These are phyloP conservation scores for Botia almorhae DNA, from an alignment of 2,797 vertebrate genomes.

Conservation along the genomic window DNA sequence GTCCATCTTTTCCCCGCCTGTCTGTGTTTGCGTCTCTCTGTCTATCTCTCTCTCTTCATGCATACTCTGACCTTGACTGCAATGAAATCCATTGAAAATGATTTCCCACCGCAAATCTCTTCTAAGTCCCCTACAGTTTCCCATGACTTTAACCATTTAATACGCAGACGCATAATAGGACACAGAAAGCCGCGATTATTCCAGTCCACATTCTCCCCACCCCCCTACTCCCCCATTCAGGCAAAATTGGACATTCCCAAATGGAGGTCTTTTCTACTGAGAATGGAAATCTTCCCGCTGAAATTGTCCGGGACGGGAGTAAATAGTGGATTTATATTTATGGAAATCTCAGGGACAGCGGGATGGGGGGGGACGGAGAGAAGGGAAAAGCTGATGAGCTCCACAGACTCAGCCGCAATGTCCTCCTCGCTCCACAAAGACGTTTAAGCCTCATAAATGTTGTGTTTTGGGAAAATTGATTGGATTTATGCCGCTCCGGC, in stretches of 20 bases:
- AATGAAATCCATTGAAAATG: conserved; percentile 75
- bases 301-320: conserved; percentile 53
- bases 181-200: conserved; percentile 51
- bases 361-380: conserved; percentile 34
- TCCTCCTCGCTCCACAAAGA: conserved; percentile 54
- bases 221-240: conserved; percentile 29
- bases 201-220: conserved; percentile 21
- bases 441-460: conserved; percentile 63
- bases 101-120: conserved; percentile 77
- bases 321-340: conserved; percentile 63
- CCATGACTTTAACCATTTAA: conserved; percentile 58
- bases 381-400: conserved; percentile 41
- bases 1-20: conserved; percentile 12
- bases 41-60: conserved; percentile 42
- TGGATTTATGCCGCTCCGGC: conserved; percentile 57
- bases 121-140: conserved; percentile 64
- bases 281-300: conserved; percentile 55
- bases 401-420: conserved; percentile 1
- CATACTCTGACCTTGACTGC: conserved; percentile 86
- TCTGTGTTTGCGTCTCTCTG: conserved; percentile 2
- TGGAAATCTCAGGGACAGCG: conserved; percentile 55
- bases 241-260: conserved; percentile 55
- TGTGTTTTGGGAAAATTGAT: conserved; percentile 60
- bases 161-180: conserved; percentile 84
- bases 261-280: conserved; percentile 56